Evolutionary conservation across 2,888 invertebrate species (phyloP).

Genomic region (Geophilus truncorum): DNA sequence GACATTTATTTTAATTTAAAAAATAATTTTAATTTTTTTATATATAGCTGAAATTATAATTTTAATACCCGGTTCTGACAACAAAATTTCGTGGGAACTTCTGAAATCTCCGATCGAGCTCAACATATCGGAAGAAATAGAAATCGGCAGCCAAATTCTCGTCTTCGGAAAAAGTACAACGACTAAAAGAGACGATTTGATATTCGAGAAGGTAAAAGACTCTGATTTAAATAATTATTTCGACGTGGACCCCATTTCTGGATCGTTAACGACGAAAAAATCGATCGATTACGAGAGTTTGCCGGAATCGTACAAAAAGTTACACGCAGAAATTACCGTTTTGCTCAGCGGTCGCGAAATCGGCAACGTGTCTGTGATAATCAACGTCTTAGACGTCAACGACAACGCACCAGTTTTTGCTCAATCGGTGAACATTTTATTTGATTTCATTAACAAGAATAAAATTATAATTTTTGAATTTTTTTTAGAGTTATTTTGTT

Average conservation of each 20-base stretch:
- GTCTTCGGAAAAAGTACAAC: conserved; percentile 46
- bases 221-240: conserved; percentile 46
- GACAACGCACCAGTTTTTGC: neutral
- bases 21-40: conserved; percentile 31
- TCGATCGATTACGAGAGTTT: neutral
- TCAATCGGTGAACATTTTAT: neutral
- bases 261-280: conserved; percentile 3
- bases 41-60: conserved; percentile 63
- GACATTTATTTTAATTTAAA: neutral
- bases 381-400: neutral
- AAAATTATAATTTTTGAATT: conserved; percentile 29
- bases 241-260: conserved; percentile 51
- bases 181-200: conserved; percentile 40
- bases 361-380: neutral
- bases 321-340: neutral
- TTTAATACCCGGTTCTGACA: conserved; percentile 70
- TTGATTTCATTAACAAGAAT: neutral
- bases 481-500: conserved; percentile 60
- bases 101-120: conserved; percentile 63
- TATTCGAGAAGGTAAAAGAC: conserved; percentile 41
- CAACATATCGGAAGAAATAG: conserved; percentile 68
- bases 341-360: neutral
- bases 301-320: neutral
- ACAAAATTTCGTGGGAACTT: conserved; percentile 63
- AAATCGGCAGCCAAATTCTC: conserved; percentile 65